Evolutionary conservation across 2,113 vertebrate genomes (phyloP), one percentile per base, ranked within the genome.

Genomic region (Notothenia rossii): DNA sequence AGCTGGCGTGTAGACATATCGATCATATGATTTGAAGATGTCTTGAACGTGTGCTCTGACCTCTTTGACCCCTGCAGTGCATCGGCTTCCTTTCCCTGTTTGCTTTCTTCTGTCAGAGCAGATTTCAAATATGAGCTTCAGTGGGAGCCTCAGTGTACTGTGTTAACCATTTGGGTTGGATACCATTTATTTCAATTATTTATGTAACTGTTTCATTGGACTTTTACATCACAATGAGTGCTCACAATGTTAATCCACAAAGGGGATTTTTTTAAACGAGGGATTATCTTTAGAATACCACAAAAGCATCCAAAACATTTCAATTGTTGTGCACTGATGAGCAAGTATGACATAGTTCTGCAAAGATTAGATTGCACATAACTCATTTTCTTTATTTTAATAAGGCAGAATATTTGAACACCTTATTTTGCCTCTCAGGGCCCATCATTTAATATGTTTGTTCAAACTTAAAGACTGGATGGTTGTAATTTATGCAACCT

Each of bases 101-200:
- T 60, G 70, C 55, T 72, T 60, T 59, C 43, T 59, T 59, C 22
- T 71, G 43, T 71, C 22, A n/a, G 54, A 59, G 54, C 68, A 12
- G 36, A 15, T 22, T 22, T 64, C 22, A 10, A 68, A 22, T 1
- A 10, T 3, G 13, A 69, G 49, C 29, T 36, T 25, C 25, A 25
- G 25, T 25, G 20, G 46, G 10, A 3, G 20, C 63, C 49, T 20
- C 22, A 11, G 45, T 50, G 63, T 49, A 6, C 20, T 65, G 5
- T 18, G 18, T 49, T 29, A 49, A 29, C 17, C 13, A 14, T 4
- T 65, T 18, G 9, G 46, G 20, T 12, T 53, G 29, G 69, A n/a
- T 22, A 9, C 12, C 45, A 25, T 54, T 58, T 17, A 10, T 9
- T n/a, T 8, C 25, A 67, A 10, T 40, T 40, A 45, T 13, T 40